Conservation (phyloP, 2,113 vertebrate species). For the Xenopus laevis region DNA sequence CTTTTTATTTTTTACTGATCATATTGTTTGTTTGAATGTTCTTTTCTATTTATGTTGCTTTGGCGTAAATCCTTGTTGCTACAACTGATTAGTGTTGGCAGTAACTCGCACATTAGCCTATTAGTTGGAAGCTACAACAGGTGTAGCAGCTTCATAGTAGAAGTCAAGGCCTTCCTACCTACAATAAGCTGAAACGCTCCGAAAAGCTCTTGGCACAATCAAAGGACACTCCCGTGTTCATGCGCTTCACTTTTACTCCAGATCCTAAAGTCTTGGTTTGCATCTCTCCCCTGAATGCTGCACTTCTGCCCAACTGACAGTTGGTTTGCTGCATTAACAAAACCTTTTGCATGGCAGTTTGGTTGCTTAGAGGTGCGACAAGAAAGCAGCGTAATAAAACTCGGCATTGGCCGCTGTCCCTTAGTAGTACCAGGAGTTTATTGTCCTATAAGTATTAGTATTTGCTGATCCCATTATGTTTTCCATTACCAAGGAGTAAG, state of each 20-base stretch:
- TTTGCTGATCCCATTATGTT: background rate
- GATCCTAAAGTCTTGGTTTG: conserved; percentile 18
- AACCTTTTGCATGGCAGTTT: conserved; percentile 16
- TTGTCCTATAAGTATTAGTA: background rate
- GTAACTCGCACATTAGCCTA: conserved; percentile 28
- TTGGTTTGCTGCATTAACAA: conserved; percentile 25
- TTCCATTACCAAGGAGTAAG: conserved; percentile 4
- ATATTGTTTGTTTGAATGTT: conserved; percentile 52
- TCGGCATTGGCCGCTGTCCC: conserved; percentile 17
- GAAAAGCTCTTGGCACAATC: conserved; percentile 3
- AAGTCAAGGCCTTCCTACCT: conserved; percentile 11
- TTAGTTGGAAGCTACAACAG: conserved; percentile 14
- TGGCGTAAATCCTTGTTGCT: conserved; percentile 46
- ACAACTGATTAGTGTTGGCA: conserved; percentile 27
- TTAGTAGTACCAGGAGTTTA: background rate
- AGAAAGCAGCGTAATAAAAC: conserved; percentile 23
- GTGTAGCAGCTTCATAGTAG: conserved; percentile 15
- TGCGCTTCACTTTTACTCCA: background rate
- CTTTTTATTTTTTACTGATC: conserved; percentile 14
- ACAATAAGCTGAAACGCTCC: conserved; percentile 2
- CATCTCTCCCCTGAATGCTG: conserved; percentile 15
- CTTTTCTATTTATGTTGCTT: conserved; percentile 28
- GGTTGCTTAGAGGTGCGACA: conserved; percentile 22
- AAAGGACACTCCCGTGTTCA: background rate
- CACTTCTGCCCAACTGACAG: conserved; percentile 12